A percentile compares a stretch with the other conserved stretches of the same genome.
Conservation (phyloP, 2,113 vertebrate genomes). For the Nibea coibor region DNA sequence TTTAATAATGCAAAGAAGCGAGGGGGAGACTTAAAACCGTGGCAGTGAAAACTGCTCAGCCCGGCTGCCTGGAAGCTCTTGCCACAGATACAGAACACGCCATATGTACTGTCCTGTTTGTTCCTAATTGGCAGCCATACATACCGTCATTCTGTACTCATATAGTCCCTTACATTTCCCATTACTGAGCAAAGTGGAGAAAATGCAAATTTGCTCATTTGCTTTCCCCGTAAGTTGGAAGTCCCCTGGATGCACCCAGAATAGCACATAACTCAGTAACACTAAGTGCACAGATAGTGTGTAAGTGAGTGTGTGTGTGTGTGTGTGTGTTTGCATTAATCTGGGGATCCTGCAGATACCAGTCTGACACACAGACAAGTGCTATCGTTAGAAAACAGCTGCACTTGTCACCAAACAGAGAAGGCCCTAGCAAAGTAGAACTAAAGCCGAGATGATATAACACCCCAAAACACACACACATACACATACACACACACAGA, state of each 20-base stretch:
- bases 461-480: conserved; percentile 11
- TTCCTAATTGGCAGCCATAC: conserved; percentile 53
- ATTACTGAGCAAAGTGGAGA: conserved; percentile 46
- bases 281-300: conserved; percentile 43
- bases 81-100: conserved; percentile 45
- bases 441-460: conserved; percentile 74
- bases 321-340: conserved; percentile 46
- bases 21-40: conserved; percentile 82
- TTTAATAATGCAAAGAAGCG: conserved; percentile 92
- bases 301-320: background rate
- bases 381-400: conserved; percentile 71
- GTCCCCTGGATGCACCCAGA: conserved; percentile 45
- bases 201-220: conserved; percentile 57
- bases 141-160: conserved; percentile 25
- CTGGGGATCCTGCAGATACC: conserved; percentile 61
- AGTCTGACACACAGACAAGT: conserved; percentile 57
- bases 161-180: conserved; percentile 26
- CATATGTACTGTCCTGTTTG: conserved; percentile 51
- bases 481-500: conserved; percentile 23
- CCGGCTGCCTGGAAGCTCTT: conserved; percentile 62
- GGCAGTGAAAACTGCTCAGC: conserved; percentile 80
- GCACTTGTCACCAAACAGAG: conserved; percentile 63
- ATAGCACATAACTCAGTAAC: conserved; percentile 43
- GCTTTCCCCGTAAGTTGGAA: conserved; percentile 46
- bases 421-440: conserved; percentile 57